These are phyloP conservation scores for Nomada goodeniana DNA, from an alignment of 2,888 invertebrate genomes.

Conservation along the genomic window DNA sequence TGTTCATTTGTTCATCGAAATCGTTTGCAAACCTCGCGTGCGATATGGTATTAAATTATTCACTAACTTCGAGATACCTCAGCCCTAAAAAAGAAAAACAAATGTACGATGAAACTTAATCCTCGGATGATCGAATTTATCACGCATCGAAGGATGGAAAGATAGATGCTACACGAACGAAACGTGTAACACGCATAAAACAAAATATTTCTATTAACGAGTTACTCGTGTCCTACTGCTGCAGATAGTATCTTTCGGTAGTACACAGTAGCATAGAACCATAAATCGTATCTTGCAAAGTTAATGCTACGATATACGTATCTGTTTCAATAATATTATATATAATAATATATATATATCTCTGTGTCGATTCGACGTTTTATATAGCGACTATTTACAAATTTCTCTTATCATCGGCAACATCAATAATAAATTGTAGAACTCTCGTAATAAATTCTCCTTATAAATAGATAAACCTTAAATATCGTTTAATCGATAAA, in stretches of 20 bases:
- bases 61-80: slow-evolving; percentile 23
- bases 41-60: slow-evolving; percentile 38
- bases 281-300: slow-evolving; percentile 52
- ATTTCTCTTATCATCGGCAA: slow-evolving; percentile 54
- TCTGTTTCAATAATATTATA: slow-evolving; percentile 45
- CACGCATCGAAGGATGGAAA: slow-evolving; percentile 33
- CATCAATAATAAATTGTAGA: slow-evolving; percentile 60
- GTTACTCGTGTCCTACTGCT: slow-evolving; percentile 23
- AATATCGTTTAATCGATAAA: slow-evolving; percentile 60
- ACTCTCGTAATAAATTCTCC: slow-evolving; percentile 56
- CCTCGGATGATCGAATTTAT: slow-evolving; percentile 21
- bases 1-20: neutral
- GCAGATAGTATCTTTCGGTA: slow-evolving; percentile 31
- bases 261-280: slow-evolving; percentile 42
- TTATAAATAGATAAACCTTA: slow-evolving; percentile 68
- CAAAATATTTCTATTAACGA: slow-evolving; percentile 21
- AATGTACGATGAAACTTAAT: slow-evolving; percentile 23
- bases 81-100: neutral
- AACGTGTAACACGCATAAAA: neutral
- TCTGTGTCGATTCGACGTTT: slow-evolving; percentile 47
- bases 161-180: slow-evolving; percentile 2
- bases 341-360: slow-evolving; percentile 44
- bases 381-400: slow-evolving; percentile 65
- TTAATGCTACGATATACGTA: slow-evolving; percentile 57
- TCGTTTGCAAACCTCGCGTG: neutral